phyloP scores from a whole-genome alignment of 2,888 invertebrate species.

The Nebria salina region DNA sequence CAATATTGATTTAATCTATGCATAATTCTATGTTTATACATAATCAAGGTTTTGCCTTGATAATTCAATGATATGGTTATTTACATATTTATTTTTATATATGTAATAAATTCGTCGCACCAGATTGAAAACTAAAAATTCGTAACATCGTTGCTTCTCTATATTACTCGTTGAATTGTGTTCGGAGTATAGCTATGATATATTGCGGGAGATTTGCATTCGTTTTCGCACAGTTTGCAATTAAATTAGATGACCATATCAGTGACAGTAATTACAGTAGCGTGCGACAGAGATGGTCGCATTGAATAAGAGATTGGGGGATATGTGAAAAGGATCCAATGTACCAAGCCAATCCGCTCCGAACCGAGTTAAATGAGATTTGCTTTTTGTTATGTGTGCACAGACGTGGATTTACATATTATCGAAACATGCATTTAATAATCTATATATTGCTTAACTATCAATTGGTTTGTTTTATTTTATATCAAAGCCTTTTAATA shows the following conservation, averaged over 20 bases:
- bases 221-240: conserved; percentile 26
- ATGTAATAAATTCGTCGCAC: neutral
- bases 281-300: neutral
- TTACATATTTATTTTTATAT: too few species aligned
- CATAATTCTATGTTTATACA: neutral
- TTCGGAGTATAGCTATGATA: neutral
- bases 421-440: too few species aligned
- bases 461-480: too few species aligned
- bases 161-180: neutral
- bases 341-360: too few species aligned
- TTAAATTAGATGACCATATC: conserved; percentile 34
- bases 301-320: neutral
- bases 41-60: neutral
- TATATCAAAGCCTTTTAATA: too few species aligned
- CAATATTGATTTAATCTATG: neutral
- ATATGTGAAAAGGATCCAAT: neutral
- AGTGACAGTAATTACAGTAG: conserved; percentile 26
- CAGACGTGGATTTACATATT: too few species aligned
- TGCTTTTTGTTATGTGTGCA: too few species aligned
- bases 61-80: neutral
- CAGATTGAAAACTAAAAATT: neutral
- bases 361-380: neutral
- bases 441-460: too few species aligned
- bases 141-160: neutral
- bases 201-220: conserved; percentile 20